Conservation (phyloP, 2,113 vertebrate genomes). For the Psophia crepitans region DNA sequence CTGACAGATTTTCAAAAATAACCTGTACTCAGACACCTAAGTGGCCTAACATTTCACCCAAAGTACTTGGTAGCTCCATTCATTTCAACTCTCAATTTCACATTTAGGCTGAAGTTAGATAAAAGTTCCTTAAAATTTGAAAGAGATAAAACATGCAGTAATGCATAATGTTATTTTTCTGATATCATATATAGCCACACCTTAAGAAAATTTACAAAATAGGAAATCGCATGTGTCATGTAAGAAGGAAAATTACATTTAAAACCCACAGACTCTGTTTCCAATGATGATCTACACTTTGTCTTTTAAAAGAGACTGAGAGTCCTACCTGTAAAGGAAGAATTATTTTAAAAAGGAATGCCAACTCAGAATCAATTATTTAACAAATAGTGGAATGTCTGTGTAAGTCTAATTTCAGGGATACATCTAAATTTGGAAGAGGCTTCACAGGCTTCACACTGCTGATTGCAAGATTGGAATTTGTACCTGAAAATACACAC, state of each 20-base stretch:
- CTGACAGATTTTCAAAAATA: background rate
- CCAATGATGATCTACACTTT: background rate
- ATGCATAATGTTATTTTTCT: background rate
- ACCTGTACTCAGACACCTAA: background rate
- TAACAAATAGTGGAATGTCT: background rate
- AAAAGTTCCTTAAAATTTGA: background rate
- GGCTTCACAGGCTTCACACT: background rate
- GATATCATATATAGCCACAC: background rate
- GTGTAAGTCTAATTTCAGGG: background rate
- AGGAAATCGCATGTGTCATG: background rate
- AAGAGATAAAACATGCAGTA: background rate
- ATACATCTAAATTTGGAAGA: background rate
- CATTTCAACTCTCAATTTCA: background rate
- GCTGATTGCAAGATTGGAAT: background rate
- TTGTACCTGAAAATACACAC: background rate
- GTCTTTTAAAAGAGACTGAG: background rate
- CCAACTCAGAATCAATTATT: background rate
- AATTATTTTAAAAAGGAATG: background rate
- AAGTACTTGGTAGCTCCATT: background rate
- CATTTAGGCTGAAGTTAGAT: background rate
- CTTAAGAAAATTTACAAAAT: background rate
- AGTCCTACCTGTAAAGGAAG: background rate
- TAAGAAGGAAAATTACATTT: background rate
- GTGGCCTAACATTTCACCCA: background rate
- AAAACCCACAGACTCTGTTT: background rate